Percentiles rank a stretch among this genome's conserved stretches.
phyloP scores from a whole-genome alignment of 2,797 vertebrate genomes.

The Luscinia luscinia region DNA sequence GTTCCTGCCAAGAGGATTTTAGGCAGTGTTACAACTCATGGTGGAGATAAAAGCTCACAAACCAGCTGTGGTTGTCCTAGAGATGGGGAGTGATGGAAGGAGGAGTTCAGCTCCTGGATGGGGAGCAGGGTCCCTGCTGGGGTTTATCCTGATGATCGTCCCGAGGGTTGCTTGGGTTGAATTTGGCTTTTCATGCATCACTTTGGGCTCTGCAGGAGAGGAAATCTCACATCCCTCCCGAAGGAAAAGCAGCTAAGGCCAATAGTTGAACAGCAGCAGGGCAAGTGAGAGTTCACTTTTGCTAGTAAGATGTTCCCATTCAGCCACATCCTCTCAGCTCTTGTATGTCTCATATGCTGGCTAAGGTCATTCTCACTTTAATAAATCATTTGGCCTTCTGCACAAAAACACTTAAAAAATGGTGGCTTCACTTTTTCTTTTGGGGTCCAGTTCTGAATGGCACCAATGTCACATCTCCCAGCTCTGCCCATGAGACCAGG shows the following conservation, averaged over 20 bases:
- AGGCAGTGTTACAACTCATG: fast-evolving
- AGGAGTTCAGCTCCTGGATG: not conserved
- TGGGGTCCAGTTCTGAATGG: not conserved
- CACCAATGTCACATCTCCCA: not conserved
- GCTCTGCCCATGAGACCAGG: not conserved
- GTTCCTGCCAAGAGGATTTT: not conserved
- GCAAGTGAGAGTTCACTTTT: not conserved
- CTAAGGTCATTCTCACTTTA: not conserved
- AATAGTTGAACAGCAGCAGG: not conserved
- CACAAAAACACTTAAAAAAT: not conserved
- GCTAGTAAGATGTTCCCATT: not conserved
- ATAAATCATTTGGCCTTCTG: not conserved
- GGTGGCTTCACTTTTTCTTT: not conserved
- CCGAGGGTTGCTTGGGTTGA: fast-evolving
- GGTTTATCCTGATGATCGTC: not conserved
- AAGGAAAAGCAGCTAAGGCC: not conserved
- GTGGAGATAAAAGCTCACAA: not conserved
- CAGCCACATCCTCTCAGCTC: not conserved
- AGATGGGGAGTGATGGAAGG: fast-evolving
- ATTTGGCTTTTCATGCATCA: not conserved
- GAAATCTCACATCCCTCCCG: fast-evolving
- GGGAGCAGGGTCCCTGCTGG: not conserved
- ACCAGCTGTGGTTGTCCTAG: fast-evolving
- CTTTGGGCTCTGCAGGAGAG: not conserved
- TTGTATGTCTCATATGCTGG: not conserved